Percentiles rank a stretch among this genome's conserved stretches.
These are phyloP conservation scores for Bambusicola thoracicus DNA, from an alignment of 2,113 vertebrate genomes.

Conservation along the genomic window DNA sequence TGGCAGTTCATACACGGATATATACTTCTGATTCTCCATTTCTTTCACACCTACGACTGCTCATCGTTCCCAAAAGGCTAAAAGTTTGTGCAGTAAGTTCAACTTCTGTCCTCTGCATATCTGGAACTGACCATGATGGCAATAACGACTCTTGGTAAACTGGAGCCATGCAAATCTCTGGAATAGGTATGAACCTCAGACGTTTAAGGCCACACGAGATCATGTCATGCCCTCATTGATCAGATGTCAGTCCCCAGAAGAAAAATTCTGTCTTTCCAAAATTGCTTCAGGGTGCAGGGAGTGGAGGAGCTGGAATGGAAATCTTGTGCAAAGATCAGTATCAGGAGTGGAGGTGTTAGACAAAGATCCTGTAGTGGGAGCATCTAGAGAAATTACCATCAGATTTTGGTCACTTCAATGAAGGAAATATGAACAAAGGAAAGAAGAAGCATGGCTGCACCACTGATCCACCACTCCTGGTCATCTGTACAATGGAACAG, in stretches of 20 bases:
- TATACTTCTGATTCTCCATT: neutral
- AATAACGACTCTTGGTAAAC: neutral
- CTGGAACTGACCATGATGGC: accelerated
- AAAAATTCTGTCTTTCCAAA: neutral
- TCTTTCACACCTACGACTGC: neutral
- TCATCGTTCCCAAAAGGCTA: neutral
- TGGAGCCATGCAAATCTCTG: neutral
- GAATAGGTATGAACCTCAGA: neutral
- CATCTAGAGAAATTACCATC: neutral
- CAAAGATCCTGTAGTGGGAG: neutral
- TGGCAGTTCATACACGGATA: neutral
- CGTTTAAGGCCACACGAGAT: neutral
- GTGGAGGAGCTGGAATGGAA: neutral
- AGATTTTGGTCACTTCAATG: neutral
- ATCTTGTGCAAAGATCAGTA: neutral
- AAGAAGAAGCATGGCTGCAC: neutral
- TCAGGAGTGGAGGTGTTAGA: neutral
- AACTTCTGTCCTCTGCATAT: neutral
- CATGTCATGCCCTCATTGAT: neutral
- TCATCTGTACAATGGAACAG: neutral
- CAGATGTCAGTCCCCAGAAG: accelerated
- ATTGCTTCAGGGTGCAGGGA: neutral
- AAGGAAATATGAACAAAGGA: neutral
- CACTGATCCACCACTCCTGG: neutral
- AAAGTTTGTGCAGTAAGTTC: neutral